Percentiles rank a stretch among this genome's conserved stretches.
phyloP scores from a whole-genome alignment of 2,797 vertebrate species.

The Pelochelys cantorii region DNA sequence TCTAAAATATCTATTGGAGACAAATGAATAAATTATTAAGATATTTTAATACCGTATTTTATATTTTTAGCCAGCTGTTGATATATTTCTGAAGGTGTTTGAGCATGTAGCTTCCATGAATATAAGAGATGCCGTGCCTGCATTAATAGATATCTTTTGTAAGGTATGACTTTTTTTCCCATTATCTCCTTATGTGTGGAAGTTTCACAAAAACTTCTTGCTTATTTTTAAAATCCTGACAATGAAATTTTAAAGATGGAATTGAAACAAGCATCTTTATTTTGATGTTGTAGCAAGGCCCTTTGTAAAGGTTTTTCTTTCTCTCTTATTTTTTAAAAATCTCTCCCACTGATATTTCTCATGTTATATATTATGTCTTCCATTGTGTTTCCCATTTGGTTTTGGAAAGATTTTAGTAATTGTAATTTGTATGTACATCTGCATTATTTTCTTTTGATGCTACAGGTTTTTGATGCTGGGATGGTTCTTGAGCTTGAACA shows the following conservation, averaged over 20 bases:
- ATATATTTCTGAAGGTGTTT: conserved; percentile 88
- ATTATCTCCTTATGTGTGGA: background rate
- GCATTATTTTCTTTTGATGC: conserved; percentile 28
- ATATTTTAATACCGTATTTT: conserved; percentile 37
- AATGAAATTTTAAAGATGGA: background rate
- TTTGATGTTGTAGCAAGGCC: background rate
- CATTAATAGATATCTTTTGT: conserved; percentile 84
- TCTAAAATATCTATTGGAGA: background rate
- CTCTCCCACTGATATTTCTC: background rate
- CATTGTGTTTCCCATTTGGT: conserved; percentile 11
- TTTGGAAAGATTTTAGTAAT: background rate
- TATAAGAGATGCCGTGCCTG: conserved; percentile 77
- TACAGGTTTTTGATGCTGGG: conserved; percentile 82
- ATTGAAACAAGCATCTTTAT: background rate
- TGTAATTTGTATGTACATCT: conserved; percentile 3
- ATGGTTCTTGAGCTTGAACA: conserved; percentile 80
- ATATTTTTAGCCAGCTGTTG: conserved; percentile 83
- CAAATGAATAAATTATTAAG: conserved; percentile 21
- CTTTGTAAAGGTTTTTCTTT: rapidly evolving
- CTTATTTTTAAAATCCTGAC: conserved; percentile 1
- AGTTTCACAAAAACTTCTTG: conserved; percentile 1
- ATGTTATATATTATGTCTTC: background rate
- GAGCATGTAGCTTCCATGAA: conserved; percentile 84
- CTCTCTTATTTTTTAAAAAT: background rate
- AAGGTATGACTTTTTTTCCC: conserved; percentile 84